phyloP scores from a whole-genome alignment of 2,888 invertebrate species.

The Rotaria socialis region DNA sequence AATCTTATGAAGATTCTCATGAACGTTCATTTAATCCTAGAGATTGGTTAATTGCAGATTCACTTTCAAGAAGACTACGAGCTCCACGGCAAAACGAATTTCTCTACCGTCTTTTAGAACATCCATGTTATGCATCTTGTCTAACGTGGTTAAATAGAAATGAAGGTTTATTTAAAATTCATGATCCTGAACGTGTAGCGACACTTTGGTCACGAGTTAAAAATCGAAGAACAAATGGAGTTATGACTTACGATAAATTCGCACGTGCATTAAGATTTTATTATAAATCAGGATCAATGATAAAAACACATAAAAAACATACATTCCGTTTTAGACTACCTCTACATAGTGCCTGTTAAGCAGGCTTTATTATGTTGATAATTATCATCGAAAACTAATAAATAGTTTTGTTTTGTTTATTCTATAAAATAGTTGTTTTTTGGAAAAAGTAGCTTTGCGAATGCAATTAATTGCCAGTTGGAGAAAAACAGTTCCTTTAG shows the following conservation, averaged over 20 bases:
- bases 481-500: too few relatives aligned
- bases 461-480: too few relatives aligned
- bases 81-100: slow-evolving; percentile 6
- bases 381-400: background rate
- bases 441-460: too few relatives aligned
- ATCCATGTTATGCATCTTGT: background rate
- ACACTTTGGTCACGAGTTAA: background rate
- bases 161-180: slow-evolving; percentile 30
- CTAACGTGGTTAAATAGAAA: background rate
- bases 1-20: background rate
- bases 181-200: background rate
- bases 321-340: background rate
- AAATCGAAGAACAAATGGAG: background rate
- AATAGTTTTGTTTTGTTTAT: background rate
- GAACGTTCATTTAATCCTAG: background rate
- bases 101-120: background rate
- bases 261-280: background rate
- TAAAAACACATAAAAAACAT: background rate
- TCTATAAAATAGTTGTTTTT: too few relatives aligned
- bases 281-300: slow-evolving; percentile 1
- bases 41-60: background rate
- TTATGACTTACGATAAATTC: slow-evolving; percentile 7
- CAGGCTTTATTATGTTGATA: background rate
- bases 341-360: background rate
- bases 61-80: background rate